These are phyloP conservation scores for Prionailurus bengalensis DNA, from an alignment of 2,113 vertebrate genomes.

Conservation along the genomic window DNA sequence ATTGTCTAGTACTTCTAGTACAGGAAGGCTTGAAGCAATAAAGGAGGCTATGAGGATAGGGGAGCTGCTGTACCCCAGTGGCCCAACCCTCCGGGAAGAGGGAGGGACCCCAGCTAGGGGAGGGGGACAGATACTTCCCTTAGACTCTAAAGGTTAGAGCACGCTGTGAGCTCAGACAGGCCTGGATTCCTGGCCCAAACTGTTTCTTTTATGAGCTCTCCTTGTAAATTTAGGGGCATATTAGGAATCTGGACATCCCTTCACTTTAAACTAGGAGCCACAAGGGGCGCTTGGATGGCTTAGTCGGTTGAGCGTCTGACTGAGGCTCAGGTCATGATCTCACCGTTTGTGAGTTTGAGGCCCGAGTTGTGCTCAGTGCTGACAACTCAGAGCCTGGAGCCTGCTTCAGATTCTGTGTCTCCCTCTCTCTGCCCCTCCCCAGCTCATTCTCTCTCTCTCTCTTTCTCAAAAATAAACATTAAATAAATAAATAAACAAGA, in stretches of 20 bases:
- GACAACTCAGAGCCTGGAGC: no score
- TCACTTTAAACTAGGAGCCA: constrained; percentile 32
- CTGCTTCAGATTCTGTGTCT: no score
- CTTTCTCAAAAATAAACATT: no score
- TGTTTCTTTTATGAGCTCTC: constrained; percentile 44
- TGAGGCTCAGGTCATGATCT: no score
- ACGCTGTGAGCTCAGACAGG: background rate
- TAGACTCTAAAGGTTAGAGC: background rate
- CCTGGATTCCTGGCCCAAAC: background rate
- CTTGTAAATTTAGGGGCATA: constrained; percentile 45
- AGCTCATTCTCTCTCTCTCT: no score
- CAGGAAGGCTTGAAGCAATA: background rate
- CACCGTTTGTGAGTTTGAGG: no score
- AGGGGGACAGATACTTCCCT: background rate
- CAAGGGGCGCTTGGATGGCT: background rate
- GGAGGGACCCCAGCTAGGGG: background rate
- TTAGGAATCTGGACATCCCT: background rate
- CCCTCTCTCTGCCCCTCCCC: no score
- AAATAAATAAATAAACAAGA: background rate
- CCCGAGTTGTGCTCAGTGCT: no score
- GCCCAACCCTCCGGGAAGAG: background rate
- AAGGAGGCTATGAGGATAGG: background rate
- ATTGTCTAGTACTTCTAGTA: background rate
- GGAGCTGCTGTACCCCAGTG: background rate
- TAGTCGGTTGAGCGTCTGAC: no score